These are phyloP conservation scores for Acrocephalus scirpaceus DNA, from an alignment of 2,797 vertebrate species.

Conservation along the genomic window DNA sequence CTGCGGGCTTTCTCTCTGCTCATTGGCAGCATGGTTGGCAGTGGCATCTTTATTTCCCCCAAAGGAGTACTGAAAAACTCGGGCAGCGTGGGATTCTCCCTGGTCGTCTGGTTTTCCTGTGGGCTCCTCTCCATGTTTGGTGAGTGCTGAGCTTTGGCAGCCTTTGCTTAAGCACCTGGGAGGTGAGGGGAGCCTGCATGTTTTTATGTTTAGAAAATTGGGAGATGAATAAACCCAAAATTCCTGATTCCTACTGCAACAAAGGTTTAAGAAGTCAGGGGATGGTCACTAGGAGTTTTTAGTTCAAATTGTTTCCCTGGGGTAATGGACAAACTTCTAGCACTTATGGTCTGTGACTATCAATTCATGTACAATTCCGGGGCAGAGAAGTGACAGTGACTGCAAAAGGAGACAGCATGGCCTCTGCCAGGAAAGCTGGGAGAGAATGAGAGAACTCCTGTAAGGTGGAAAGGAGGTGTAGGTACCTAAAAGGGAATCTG, in stretches of 20 bases:
- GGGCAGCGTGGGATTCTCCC: slow-evolving; percentile 84
- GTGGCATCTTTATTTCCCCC: slow-evolving; percentile 90
- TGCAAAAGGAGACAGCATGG: neutral
- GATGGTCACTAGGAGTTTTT: neutral
- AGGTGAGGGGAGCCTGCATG: neutral
- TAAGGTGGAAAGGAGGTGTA: neutral
- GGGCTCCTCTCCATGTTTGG: slow-evolving; percentile 86
- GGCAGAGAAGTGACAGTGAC: neutral
- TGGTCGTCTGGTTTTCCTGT: slow-evolving; percentile 84
- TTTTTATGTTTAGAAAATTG: neutral
- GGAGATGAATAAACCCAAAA: neutral
- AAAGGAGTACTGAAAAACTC: slow-evolving; percentile 88
- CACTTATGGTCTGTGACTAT: neutral
- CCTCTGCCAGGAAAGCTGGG: neutral
- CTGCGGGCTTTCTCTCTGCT: slow-evolving; percentile 82
- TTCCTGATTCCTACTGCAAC: neutral
- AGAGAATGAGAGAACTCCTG: neutral
- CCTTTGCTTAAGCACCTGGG: neutral
- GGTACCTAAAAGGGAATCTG: neutral
- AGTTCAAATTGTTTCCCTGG: neutral
- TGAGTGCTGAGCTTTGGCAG: slow-evolving; percentile 70
- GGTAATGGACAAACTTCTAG: neutral
- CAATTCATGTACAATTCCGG: neutral
- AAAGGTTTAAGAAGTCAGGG: neutral
- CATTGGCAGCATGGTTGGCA: slow-evolving; percentile 87